Evolutionary conservation across 1,140 invertebrate species (phyloP).

Genomic region (Whitmania pigra): DNA sequence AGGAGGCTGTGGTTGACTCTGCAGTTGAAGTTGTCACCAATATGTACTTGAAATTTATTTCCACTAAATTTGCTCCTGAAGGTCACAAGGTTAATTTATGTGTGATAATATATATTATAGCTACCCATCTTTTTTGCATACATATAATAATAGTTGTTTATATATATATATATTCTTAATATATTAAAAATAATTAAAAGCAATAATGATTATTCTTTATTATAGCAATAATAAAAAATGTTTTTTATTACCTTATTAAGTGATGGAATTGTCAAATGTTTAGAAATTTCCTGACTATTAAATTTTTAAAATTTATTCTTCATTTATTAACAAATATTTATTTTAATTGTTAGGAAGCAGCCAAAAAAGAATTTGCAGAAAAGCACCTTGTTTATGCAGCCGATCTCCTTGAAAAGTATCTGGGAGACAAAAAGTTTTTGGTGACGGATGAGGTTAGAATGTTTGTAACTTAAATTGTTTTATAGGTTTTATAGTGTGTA

Average conservation of each 20-base stretch:
- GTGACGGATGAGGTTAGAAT: conserved; percentile 9
- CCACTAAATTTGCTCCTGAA: conserved; percentile 1
- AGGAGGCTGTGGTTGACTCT: conserved; percentile 14
- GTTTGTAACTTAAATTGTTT: neutral
- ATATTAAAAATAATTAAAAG: too few species aligned
- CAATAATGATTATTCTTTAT: too few species aligned
- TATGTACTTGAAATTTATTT: neutral
- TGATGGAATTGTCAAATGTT: too few species aligned
- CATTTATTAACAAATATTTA: neutral
- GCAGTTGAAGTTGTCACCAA: conserved; percentile 7
- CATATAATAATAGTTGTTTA: too few species aligned
- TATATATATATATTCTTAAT: too few species aligned
- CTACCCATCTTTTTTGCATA: too few species aligned
- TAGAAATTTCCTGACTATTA: too few species aligned
- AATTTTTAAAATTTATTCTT: conserved; percentile 1
- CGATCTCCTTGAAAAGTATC: neutral
- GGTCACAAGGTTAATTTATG: neutral
- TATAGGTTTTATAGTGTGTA: neutral
- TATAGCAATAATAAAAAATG: too few species aligned
- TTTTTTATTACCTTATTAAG: too few species aligned
- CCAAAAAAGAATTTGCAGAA: neutral
- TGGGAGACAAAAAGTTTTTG: conserved; percentile 16
- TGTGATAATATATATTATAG: too few species aligned
- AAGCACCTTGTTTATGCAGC: neutral
- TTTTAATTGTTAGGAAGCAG: conserved; percentile 6